These are phyloP conservation scores for Metridium senile DNA, from an alignment of 92 coral and sea anemone genomes.

Conservation along the genomic window DNA sequence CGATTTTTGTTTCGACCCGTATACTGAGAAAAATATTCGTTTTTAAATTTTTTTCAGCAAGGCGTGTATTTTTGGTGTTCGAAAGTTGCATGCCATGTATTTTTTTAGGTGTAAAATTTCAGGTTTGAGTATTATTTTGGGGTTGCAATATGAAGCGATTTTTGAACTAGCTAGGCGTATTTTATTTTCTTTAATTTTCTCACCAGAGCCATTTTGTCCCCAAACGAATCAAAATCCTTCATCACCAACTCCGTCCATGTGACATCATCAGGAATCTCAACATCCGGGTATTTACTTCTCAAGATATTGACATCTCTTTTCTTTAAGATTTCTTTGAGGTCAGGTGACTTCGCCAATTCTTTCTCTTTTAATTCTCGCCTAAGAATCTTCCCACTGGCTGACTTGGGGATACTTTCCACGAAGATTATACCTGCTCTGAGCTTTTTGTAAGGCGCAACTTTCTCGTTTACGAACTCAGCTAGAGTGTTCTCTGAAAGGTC, in stretches of 20 bases:
- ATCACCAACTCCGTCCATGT: constrained; percentile 81
- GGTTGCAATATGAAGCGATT: not conserved
- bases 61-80: too few relatives aligned
- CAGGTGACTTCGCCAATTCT: constrained; percentile 8
- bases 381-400: constrained; percentile 72
- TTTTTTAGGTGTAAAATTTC: too few relatives aligned
- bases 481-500: constrained; percentile 65
- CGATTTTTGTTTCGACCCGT: too few relatives aligned
- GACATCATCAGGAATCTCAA: constrained; percentile 68
- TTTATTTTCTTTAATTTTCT: constrained; percentile 10
- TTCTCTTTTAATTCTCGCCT: constrained; percentile 63
- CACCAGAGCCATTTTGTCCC: constrained; percentile 75
- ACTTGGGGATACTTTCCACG: constrained; percentile 74
- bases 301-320: constrained; percentile 44
- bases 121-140: too few relatives aligned
- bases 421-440: constrained; percentile 74
- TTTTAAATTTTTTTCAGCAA: too few relatives aligned
- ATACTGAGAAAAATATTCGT: too few relatives aligned
- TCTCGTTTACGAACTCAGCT: constrained; percentile 44
- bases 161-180: not conserved
- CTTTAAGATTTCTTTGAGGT: not conserved
- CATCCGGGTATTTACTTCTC: constrained; percentile 68
- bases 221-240: constrained; percentile 73
- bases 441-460: constrained; percentile 63
- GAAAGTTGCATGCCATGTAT: too few relatives aligned